Conservation (phyloP, 53 echinoderm and acorn worm species). For the Arbacia lixula region DNA sequence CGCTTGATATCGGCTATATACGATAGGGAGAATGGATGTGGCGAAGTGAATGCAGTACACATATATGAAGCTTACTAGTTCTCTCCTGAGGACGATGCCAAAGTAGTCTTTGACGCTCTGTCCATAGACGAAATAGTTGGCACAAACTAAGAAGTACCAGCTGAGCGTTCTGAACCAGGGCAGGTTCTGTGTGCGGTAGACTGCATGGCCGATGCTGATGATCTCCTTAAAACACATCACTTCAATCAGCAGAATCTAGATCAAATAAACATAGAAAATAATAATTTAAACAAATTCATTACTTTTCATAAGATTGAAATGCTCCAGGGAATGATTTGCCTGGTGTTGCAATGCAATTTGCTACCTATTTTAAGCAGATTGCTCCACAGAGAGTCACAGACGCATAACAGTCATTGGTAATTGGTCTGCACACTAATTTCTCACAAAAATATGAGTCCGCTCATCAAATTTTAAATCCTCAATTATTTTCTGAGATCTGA, state of each 20-base stretch:
- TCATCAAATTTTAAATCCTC: too few species aligned
- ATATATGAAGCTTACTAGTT: slow-evolving; percentile 93
- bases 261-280: too few species aligned
- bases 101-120: slow-evolving; percentile 97
- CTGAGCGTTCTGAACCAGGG: slow-evolving; percentile 99
- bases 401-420: too few species aligned
- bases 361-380: neutral
- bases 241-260: slow-evolving; percentile 88
- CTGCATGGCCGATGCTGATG: slow-evolving; percentile 96
- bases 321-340: neutral
- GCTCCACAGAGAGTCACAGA: too few species aligned
- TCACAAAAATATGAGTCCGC: too few species aligned
- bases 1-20: too few species aligned
- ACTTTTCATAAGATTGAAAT: neutral
- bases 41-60: too few species aligned
- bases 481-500: too few species aligned
- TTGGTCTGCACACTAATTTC: too few species aligned
- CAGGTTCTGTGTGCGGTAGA: slow-evolving; percentile 92
- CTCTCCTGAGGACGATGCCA: slow-evolving; percentile 93
- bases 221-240: slow-evolving; percentile 98
- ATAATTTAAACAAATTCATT: neutral
- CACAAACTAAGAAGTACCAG: slow-evolving; percentile 97
- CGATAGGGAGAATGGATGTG: too few species aligned
- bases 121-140: slow-evolving; percentile 95
- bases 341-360: neutral